Base-by-base conservation (phyloP, 2,888 invertebrate genomes). In the Tipula confusa region DNA sequence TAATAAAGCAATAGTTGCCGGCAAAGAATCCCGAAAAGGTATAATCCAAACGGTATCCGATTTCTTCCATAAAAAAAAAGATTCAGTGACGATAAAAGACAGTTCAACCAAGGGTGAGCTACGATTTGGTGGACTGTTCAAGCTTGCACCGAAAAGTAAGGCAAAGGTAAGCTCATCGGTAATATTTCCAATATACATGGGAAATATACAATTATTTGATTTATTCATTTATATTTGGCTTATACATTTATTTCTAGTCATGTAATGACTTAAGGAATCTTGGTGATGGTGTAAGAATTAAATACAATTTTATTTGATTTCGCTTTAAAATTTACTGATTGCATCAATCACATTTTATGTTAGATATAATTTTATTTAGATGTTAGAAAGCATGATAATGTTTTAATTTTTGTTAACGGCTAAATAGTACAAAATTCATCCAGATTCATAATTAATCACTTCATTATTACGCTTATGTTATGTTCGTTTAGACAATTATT, bases 11-110 rank as follows among this genome's bases (percentile, higher is more conserved):
- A 15, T 29, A 7, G 7, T 18, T 5, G 18, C 15, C 18, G 18
- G 86, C 83, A 93, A 93, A 87, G 93, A 93, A 87, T 91, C 93
- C 0, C 91, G 95, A 85, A 95, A 94, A 87, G 95, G 96, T 89
- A 93, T 96, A 83, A 95, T 96, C 87, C 95, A 95, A 89, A 93
- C 96, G 83, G 93, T 97, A 85, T 94, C 95, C 18, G 95, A 94
- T 88, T 95, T 96, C 88, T 95, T 97, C 88, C 92, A 93, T 86
- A 94, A 95, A 88, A 93, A 94, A 86, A 92, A 92, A 85, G 92
- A 93, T 86, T 90, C 91, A 82, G 84, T 87, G 90, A 85, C 86
- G 84, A 85, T 85, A 93, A 94, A 89, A 92, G 94, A 84, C 93
- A 94, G 89, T 94, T 95, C 87, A 88, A n/a, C n/a, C n/a, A 93